These are phyloP conservation scores for Temnothorax nylanderi DNA, from an alignment of 1,140 invertebrate species.

Conservation along the genomic window DNA sequence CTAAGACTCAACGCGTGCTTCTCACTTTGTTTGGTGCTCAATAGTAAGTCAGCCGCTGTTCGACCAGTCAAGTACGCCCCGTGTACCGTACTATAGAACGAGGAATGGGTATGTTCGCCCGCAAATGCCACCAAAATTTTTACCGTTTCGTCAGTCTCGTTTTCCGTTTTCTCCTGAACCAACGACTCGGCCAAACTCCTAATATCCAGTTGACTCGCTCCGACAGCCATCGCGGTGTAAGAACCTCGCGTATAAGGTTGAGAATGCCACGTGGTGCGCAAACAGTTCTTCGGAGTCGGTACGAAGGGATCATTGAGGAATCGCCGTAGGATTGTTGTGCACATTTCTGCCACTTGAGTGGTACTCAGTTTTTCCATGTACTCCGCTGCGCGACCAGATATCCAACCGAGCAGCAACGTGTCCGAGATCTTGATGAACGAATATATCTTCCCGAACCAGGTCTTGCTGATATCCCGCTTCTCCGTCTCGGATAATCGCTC, in stretches of 20 bases:
- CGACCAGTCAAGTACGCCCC: conserved; percentile 96
- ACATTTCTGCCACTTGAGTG: conserved; percentile 90
- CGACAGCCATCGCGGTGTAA: conserved; percentile 95
- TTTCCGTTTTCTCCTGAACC: conserved; percentile 69
- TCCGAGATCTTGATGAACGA: conserved; percentile 95
- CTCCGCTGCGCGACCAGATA: conserved; percentile 94
- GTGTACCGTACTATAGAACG: conserved; percentile 97
- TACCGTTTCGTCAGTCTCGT: conserved; percentile 62
- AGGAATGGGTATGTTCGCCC: conserved; percentile 97
- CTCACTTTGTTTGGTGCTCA: conserved; percentile 83
- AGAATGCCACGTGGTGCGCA: conserved; percentile 94
- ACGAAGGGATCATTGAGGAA: conserved; percentile 95
- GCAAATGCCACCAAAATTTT: conserved; percentile 90
- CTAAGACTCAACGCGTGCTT: conserved; percentile 80
- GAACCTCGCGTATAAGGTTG: conserved; percentile 94
- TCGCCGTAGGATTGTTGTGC: conserved; percentile 92
- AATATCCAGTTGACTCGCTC: conserved; percentile 93
- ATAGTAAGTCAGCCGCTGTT: conserved; percentile 92
- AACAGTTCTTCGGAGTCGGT: conserved; percentile 92
- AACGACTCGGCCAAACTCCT: conserved; percentile 92
- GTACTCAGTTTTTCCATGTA: conserved; percentile 93
- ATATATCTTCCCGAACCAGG: conserved; percentile 97
- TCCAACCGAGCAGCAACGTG: conserved; percentile 93
- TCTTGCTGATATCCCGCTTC: conserved; percentile 87
- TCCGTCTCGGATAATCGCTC: conserved; percentile 83